Evolutionary conservation across 2,888 invertebrate species (phyloP).

Genomic region (Rhodophaea formosa): DNA sequence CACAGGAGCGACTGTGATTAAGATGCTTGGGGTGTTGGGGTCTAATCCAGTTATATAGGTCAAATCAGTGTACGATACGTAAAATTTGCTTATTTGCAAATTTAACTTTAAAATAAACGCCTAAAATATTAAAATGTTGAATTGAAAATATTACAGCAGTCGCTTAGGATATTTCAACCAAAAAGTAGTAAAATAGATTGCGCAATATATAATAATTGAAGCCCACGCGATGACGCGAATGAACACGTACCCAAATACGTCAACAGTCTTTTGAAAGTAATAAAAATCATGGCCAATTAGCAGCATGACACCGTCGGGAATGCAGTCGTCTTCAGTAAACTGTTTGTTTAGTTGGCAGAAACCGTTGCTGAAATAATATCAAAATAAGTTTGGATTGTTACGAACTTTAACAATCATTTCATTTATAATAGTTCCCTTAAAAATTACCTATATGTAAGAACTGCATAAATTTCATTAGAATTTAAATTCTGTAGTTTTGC

Average conservation of each 20-base stretch:
- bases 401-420: neutral
- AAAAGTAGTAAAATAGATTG: too few species aligned
- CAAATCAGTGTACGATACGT: too few species aligned
- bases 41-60: too few species aligned
- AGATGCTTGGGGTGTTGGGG: too few species aligned
- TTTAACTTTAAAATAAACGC: too few species aligned
- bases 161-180: too few species aligned
- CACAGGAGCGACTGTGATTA: too few species aligned
- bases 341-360: constrained; percentile 61
- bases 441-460: constrained; percentile 49
- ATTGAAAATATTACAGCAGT: too few species aligned
- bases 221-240: too few species aligned
- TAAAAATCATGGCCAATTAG: constrained; percentile 43
- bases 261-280: constrained; percentile 38
- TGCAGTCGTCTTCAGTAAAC: constrained; percentile 49
- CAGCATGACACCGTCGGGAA: constrained; percentile 56
- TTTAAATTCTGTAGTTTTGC: constrained; percentile 17
- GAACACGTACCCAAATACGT: constrained; percentile 39
- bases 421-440: neutral
- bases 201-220: too few species aligned
- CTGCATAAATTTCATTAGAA: constrained; percentile 36
- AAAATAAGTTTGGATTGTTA: neutral
- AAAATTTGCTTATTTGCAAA: too few species aligned
- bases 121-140: too few species aligned
- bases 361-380: constrained; percentile 53